A percentile compares a stretch with the other conserved stretches of the same genome.
Evolutionary conservation across 1,140 invertebrate species (phyloP).

Genomic region (Pogonomyrmex barbatus): DNA sequence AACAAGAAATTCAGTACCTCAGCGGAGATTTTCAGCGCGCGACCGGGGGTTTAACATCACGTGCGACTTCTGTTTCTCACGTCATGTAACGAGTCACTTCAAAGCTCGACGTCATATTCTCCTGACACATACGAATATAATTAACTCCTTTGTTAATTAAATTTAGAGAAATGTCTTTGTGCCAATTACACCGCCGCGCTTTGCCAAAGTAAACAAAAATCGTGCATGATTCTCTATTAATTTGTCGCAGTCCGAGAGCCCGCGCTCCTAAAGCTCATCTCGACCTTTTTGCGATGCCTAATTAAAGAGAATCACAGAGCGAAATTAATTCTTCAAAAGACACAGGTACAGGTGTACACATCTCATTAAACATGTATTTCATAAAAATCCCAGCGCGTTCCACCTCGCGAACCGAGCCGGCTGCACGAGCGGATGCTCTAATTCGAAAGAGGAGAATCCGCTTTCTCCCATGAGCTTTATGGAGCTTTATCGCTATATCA

Average conservation of each 20-base stretch:
- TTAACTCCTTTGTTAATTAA: constrained; percentile 40
- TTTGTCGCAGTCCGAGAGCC: background rate
- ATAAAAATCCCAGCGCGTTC: background rate
- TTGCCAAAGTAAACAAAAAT: constrained; percentile 35
- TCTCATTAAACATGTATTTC: background rate
- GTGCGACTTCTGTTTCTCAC: constrained; percentile 1
- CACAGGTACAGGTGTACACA: too few relatives aligned
- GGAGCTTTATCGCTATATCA: background rate
- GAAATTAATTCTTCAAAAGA: constrained; percentile 41
- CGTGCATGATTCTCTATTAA: constrained; percentile 28
- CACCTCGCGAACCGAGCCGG: background rate
- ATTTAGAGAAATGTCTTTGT: constrained; percentile 39
- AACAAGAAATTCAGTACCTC: background rate
- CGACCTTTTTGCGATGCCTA: background rate
- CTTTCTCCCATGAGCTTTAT: background rate
- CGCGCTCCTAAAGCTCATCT: background rate
- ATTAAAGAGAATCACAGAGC: constrained; percentile 31
- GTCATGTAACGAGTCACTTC: background rate
- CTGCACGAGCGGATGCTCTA: background rate
- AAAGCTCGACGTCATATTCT: background rate
- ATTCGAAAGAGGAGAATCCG: background rate
- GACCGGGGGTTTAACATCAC: background rate
- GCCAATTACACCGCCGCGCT: constrained; percentile 8
- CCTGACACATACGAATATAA: constrained; percentile 27
- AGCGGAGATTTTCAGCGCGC: background rate